A percentile compares a stretch with the other conserved stretches of the same genome.
phyloP scores from a whole-genome alignment of 2,797 vertebrate genomes.

The Amphiprion clarkii region DNA sequence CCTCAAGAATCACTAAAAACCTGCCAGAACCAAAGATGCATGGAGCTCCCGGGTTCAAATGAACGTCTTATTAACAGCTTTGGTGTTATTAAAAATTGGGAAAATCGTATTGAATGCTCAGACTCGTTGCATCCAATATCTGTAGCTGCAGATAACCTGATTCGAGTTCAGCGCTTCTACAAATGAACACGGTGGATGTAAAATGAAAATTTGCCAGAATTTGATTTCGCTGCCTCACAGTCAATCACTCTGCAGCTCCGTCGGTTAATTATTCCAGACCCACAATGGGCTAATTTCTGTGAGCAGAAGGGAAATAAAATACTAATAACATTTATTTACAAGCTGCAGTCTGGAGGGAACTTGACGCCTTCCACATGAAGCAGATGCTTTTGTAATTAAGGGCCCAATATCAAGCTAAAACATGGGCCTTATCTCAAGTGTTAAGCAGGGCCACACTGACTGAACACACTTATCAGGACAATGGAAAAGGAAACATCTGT shows the following conservation, averaged over 20 bases:
- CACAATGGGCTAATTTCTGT: slow-evolving; percentile 36
- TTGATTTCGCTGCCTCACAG: neutral
- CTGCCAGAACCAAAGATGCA: too few relatives aligned
- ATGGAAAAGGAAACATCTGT: neutral
- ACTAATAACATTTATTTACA: slow-evolving; percentile 39
- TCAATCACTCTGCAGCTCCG: slow-evolving; percentile 25
- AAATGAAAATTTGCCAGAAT: neutral
- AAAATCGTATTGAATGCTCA: neutral
- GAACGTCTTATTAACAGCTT: neutral
- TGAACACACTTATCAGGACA: neutral
- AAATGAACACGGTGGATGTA: neutral
- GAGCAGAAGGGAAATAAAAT: slow-evolving; percentile 20
- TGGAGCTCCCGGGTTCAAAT: neutral
- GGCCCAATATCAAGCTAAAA: slow-evolving; percentile 23
- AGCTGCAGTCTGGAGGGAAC: slow-evolving; percentile 44
- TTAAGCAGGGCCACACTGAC: neutral
- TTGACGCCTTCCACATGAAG: slow-evolving; percentile 21
- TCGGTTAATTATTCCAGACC: slow-evolving; percentile 24
- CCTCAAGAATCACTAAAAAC: neutral
- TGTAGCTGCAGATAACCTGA: neutral
- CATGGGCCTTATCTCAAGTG: slow-evolving; percentile 13
- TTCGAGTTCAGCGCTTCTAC: neutral
- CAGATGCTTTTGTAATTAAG: slow-evolving; percentile 46
- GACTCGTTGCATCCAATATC: too few relatives aligned
- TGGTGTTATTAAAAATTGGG: neutral